Evolutionary conservation across 2,113 vertebrate species (phyloP).

Genomic region (Pelvicachromis taeniatus): DNA sequence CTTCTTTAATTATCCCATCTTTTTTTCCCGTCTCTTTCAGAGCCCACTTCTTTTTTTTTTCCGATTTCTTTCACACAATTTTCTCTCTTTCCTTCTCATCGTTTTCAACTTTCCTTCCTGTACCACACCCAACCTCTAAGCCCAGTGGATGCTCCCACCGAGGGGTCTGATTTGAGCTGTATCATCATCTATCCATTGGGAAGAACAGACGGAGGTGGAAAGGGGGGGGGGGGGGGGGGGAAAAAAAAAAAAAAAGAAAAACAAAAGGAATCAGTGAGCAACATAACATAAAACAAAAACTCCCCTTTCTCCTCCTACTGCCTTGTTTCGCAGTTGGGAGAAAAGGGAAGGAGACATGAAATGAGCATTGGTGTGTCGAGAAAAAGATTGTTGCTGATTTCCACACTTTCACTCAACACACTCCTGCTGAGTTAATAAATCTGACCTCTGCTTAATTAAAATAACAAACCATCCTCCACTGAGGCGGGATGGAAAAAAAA

Average conservation of each 20-base stretch:
- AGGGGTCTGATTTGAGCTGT: slow-evolving; percentile 7
- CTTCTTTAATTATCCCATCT: slow-evolving; percentile 40
- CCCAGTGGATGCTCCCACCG: neutral
- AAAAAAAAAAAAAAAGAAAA: slow-evolving; percentile 30
- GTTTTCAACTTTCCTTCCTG: neutral
- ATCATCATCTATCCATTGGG: slow-evolving; percentile 1
- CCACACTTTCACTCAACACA: slow-evolving; percentile 53
- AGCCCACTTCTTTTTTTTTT: neutral
- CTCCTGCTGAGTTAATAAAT: slow-evolving; percentile 75
- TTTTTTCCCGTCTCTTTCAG: neutral
- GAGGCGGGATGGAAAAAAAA: slow-evolving; percentile 4
- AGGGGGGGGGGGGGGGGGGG: neutral
- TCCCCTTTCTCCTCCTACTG: neutral
- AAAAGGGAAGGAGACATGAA: neutral
- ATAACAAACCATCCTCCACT: slow-evolving; percentile 70
- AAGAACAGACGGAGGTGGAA: neutral
- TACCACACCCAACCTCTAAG: neutral
- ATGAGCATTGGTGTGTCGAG: slow-evolving; percentile 27
- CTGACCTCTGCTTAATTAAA: slow-evolving; percentile 79
- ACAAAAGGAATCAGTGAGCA: slow-evolving; percentile 35
- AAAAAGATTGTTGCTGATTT: slow-evolving; percentile 57
- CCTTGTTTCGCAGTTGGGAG: slow-evolving; percentile 10
- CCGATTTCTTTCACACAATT: neutral
- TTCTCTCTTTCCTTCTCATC: neutral
- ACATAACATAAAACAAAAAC: slow-evolving; percentile 21